These are phyloP conservation scores for Acanthis flammea DNA, from an alignment of 2,797 vertebrate species.

Conservation along the genomic window DNA sequence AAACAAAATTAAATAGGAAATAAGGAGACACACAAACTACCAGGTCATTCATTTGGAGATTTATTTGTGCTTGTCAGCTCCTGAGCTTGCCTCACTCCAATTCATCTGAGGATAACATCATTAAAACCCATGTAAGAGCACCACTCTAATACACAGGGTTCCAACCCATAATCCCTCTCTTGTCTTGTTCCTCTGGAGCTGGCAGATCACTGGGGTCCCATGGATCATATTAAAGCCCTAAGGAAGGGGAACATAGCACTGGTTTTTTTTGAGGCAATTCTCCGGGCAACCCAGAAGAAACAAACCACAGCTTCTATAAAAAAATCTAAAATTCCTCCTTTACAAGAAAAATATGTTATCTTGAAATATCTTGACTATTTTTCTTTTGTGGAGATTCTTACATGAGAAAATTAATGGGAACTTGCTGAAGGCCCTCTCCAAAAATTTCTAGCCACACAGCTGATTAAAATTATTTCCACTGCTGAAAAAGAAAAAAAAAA, in stretches of 20 bases:
- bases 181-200: background rate
- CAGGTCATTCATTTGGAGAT: conserved; percentile 28
- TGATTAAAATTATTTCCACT: background rate
- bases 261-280: background rate
- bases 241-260: background rate
- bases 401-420: background rate
- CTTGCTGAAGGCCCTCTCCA: background rate
- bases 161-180: background rate
- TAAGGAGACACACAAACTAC: conserved; percentile 11
- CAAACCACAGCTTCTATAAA: background rate
- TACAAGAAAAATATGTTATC: background rate
- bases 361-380: background rate
- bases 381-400: background rate
- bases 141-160: background rate
- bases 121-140: conserved; percentile 20
- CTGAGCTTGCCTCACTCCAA: background rate
- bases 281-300: background rate
- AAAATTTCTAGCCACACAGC: background rate
- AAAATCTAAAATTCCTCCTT: background rate
- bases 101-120: background rate
- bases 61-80: conserved; percentile 4
- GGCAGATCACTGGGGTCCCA: background rate
- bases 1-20: conserved; percentile 65
- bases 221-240: background rate
- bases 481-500: background rate